A percentile compares a stretch with the other conserved stretches of the same genome.
These are phyloP conservation scores for Steinernema carpocapsae DNA, from an alignment of 2,888 invertebrate species.

Conservation along the genomic window DNA sequence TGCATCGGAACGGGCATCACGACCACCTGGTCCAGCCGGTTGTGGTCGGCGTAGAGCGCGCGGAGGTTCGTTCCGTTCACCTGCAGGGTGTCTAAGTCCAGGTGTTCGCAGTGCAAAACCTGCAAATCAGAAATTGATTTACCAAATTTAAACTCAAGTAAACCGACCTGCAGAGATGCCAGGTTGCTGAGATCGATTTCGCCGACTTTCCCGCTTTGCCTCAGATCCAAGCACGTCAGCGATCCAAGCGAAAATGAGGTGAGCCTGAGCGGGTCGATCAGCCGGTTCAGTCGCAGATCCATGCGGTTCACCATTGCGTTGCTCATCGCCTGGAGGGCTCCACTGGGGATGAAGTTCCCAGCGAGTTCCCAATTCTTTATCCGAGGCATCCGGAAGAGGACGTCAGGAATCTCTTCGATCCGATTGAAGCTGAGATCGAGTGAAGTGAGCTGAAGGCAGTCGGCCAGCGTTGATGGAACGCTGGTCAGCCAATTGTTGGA, in stretches of 20 bases:
- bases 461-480: conserved; percentile 52
- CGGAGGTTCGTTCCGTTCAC: conserved; percentile 70
- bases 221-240: conserved; percentile 31
- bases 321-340: conserved; percentile 29
- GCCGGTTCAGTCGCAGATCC: conserved; percentile 37
- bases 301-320: conserved; percentile 26
- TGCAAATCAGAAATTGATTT: conserved; percentile 58
- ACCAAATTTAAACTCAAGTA: background rate
- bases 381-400: conserved; percentile 37
- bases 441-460: conserved; percentile 44
- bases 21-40: conserved; percentile 62
- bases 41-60: conserved; percentile 70
- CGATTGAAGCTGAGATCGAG: conserved; percentile 61
- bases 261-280: conserved; percentile 31
- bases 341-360: conserved; percentile 39
- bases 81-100: conserved; percentile 69
- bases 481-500: conserved; percentile 56
- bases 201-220: conserved; percentile 36
- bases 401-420: conserved; percentile 51
- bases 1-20: conserved; percentile 59
- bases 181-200: conserved; percentile 42
- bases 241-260: conserved; percentile 36
- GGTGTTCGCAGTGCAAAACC: conserved; percentile 71
- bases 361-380: conserved; percentile 42
- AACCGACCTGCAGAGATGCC: conserved; percentile 38